Conservation (phyloP, 2,888 invertebrate species). For the Crocallis elinguaria region DNA sequence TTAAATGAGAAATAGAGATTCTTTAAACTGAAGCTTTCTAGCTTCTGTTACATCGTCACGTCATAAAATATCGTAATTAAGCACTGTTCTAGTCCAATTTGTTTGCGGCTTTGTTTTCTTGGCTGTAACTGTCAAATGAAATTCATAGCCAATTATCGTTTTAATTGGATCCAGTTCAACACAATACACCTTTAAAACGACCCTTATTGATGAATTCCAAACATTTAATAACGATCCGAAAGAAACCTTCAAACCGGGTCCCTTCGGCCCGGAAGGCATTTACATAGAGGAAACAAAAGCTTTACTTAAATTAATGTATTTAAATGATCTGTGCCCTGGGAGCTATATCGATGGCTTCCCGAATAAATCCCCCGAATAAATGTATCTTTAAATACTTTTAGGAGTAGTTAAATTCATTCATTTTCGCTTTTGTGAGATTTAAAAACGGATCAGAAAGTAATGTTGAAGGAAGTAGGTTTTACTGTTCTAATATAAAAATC, state of each 20-base stretch:
- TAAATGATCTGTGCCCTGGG: conserved; percentile 5
- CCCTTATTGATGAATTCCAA: not conserved
- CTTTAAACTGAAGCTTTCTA: too few relatives aligned
- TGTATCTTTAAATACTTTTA: conserved; percentile 8
- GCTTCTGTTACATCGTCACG: too few relatives aligned
- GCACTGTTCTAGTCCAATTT: too few relatives aligned
- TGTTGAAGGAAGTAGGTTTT: too few relatives aligned
- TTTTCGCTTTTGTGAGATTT: not conserved
- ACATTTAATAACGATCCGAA: not conserved
- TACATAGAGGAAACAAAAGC: conserved; percentile 13
- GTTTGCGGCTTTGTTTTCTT: too few relatives aligned
- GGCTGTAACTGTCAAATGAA: too few relatives aligned
- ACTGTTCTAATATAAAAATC: too few relatives aligned
- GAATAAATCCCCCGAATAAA: not conserved
- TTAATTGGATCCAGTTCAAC: not conserved
- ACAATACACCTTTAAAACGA: too few relatives aligned
- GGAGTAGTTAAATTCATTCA: not conserved
- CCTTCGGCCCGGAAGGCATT: not conserved
- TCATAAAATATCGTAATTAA: too few relatives aligned
- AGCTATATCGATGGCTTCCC: conserved; percentile 4
- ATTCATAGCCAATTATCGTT: not conserved
- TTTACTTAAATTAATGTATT: conserved; percentile 14
- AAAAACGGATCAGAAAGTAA: too few relatives aligned
- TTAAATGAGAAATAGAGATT: too few relatives aligned
- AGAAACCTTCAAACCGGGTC: not conserved